A percentile compares a stretch with the other conserved stretches of the same genome.
Conservation (phyloP, 2,113 vertebrate species). For the Rhineura floridana region DNA sequence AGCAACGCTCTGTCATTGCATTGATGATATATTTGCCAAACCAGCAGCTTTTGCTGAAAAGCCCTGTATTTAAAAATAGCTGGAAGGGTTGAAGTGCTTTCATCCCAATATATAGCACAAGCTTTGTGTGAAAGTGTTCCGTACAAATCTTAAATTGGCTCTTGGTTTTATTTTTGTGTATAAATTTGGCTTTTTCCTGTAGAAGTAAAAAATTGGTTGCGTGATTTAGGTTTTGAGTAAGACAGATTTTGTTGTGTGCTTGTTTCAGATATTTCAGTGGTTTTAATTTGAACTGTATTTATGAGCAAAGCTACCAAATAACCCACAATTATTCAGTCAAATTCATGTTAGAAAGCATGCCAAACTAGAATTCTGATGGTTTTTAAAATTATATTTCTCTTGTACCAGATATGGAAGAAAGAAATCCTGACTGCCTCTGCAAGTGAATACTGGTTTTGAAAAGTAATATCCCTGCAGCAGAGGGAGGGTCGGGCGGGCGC, state of each 20-base stretch:
- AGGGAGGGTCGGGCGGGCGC: too few relatives aligned
- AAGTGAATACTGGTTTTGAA: background rate
- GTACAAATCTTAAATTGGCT: background rate
- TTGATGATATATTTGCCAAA: background rate
- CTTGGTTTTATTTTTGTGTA: conserved; percentile 4
- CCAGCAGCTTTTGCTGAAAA: background rate
- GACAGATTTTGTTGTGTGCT: background rate
- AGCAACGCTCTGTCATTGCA: background rate
- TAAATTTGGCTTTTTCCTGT: background rate
- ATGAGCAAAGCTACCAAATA: background rate
- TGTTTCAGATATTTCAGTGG: accelerated
- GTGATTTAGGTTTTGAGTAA: background rate
- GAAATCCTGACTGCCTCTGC: background rate
- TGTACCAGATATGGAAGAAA: background rate
- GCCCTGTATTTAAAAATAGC: background rate
- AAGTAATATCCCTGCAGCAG: too few relatives aligned
- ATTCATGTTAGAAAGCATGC: background rate
- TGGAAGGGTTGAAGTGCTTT: background rate
- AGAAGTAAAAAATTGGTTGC: conserved; percentile 23
- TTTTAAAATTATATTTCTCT: conserved; percentile 2
- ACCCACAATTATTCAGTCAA: conserved; percentile 5
- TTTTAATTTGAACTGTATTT: conserved; percentile 7
- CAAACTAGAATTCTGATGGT: background rate
- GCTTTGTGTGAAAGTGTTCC: background rate
- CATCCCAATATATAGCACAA: background rate